Evolutionary conservation across 2,888 invertebrate genomes (phyloP).

Genomic region (Aspidiotus rigidus): DNA sequence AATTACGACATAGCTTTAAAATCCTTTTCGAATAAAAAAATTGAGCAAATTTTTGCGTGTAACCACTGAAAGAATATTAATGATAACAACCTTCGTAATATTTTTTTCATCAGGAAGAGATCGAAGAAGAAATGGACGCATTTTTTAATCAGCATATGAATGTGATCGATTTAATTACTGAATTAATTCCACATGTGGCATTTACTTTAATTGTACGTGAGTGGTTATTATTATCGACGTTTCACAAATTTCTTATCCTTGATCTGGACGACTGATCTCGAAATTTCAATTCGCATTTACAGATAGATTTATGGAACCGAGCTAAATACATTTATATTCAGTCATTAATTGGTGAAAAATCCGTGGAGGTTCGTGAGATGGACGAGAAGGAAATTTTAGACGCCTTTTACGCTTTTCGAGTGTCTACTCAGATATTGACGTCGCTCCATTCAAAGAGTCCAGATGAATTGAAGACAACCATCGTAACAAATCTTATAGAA

Average conservation of each 20-base stretch:
- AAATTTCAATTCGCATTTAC: not conserved
- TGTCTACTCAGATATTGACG: constrained; percentile 18
- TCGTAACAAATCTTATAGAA: constrained; percentile 5
- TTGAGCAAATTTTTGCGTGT: too few species aligned
- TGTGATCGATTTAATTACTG: constrained; percentile 19
- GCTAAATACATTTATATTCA: constrained; percentile 10
- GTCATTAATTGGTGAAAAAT: not conserved
- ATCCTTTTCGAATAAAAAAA: too few species aligned
- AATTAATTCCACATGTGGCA: constrained; percentile 16
- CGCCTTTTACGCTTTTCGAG: constrained; percentile 5
- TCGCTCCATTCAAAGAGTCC: constrained; percentile 15
- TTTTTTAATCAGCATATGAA: constrained; percentile 19
- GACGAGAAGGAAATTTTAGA: constrained; percentile 6
- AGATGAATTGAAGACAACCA: not conserved
- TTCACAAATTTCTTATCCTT: not conserved
- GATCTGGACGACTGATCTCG: not conserved
- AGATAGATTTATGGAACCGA: constrained; percentile 17
- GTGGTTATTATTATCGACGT: not conserved
- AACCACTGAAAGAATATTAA: too few species aligned
- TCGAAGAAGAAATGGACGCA: not conserved
- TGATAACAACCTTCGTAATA: too few species aligned
- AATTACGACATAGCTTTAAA: not conserved
- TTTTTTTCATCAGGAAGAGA: too few species aligned
- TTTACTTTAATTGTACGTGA: constrained; percentile 16
- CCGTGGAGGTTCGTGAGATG: not conserved